Percentiles rank a stretch among this genome's conserved stretches.
Evolutionary conservation across 1,140 invertebrate genomes (phyloP).

Genomic region (Caenorhabditis latens): DNA sequence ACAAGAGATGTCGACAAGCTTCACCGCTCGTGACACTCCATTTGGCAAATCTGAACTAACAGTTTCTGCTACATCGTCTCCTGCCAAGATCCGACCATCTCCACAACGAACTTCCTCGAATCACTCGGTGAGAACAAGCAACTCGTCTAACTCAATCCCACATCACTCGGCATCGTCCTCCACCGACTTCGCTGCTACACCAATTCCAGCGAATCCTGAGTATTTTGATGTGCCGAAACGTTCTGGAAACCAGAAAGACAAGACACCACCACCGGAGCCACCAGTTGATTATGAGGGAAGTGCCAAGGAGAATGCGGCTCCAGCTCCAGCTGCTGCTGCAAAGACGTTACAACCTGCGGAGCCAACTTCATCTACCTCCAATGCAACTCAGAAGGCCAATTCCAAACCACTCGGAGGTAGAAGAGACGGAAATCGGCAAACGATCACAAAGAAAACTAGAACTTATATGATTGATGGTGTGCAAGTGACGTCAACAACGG

Average conservation of each 20-base stretch:
- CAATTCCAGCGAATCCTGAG: neutral
- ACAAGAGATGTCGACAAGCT: conserved; percentile 31
- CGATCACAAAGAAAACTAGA: conserved; percentile 76
- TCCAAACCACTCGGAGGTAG: conserved; percentile 58
- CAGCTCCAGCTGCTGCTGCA: neutral
- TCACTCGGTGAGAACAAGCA: conserved; percentile 10
- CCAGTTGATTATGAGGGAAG: conserved; percentile 74
- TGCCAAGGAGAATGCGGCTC: conserved; percentile 44
- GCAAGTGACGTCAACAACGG: conserved; percentile 74
- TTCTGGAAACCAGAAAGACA: neutral
- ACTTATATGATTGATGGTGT: conserved; percentile 74
- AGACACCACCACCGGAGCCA: conserved; percentile 74
- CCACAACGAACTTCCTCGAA: neutral
- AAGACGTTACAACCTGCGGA: conserved; percentile 15
- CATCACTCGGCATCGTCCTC: conserved; percentile 5
- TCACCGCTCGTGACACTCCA: neutral
- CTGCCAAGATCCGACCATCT: neutral
- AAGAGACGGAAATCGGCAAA: conserved; percentile 71
- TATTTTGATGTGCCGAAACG: conserved; percentile 52
- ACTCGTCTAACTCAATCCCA: neutral
- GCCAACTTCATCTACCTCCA: conserved; percentile 31
- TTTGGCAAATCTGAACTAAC: conserved; percentile 2
- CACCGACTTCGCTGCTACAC: neutral
- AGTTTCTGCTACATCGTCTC: conserved; percentile 19
- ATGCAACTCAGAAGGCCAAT: neutral